Percentiles rank a stretch among this genome's conserved stretches.
phyloP scores from a whole-genome alignment of 2,113 vertebrate genomes.

The Acrocephalus arundinaceus region DNA sequence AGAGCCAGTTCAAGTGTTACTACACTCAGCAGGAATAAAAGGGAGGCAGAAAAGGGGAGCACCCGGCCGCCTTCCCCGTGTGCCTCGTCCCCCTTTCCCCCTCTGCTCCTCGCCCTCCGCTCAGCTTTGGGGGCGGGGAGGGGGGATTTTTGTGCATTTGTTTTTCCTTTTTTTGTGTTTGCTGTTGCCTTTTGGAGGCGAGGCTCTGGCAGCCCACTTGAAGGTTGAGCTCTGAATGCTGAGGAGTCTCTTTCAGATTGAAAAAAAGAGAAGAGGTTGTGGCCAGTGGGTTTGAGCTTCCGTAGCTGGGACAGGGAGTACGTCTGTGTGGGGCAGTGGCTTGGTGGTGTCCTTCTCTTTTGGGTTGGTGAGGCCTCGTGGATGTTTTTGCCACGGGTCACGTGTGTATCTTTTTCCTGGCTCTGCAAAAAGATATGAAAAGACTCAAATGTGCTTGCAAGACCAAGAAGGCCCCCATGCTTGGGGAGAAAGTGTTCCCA shows the following conservation, averaged over 20 bases:
- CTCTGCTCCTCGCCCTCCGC: not conserved
- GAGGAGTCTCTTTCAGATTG: not conserved
- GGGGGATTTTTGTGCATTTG: not conserved
- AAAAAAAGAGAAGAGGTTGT: not conserved
- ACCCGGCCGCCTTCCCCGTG: not conserved
- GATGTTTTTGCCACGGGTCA: not conserved
- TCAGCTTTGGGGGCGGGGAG: not conserved
- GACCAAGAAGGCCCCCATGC: not conserved
- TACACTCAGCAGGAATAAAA: slow-evolving; percentile 55
- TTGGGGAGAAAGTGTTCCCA: not conserved
- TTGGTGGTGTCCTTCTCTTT: not conserved
- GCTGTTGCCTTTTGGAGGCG: not conserved
- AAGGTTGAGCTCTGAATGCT: not conserved
- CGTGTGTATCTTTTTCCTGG: not conserved
- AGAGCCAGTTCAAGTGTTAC: slow-evolving; percentile 50
- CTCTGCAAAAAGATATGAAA: not conserved
- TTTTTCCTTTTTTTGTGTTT: not conserved
- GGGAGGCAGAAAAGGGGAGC: slow-evolving; percentile 24
- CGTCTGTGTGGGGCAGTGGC: not conserved
- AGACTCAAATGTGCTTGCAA: not conserved
- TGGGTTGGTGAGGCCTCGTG: not conserved
- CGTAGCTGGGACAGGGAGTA: not conserved
- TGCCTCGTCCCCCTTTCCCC: not conserved
- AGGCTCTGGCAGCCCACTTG: not conserved
- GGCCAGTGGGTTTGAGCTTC: not conserved